Evolutionary conservation across 1,140 invertebrate genomes (phyloP), one percentile per base, ranked within the genome.

Genomic region (Caenorhabditis briggsae): DNA sequence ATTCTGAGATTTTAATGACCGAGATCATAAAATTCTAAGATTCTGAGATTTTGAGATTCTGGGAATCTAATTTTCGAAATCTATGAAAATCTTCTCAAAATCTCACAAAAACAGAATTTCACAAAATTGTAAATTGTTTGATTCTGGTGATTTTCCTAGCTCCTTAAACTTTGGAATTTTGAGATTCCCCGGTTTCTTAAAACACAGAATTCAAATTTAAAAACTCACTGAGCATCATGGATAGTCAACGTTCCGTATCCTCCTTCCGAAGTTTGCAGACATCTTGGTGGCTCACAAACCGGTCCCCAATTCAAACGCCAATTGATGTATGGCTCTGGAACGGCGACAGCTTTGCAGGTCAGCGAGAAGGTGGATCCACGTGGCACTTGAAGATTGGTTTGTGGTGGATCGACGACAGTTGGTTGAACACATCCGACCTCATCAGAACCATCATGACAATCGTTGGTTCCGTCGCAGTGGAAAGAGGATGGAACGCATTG

Each of bases 291-390:
- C n/a, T 92, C 89, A 43, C 94, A 94, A 33, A 99, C 95, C 90
- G 98, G 96, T 5, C 97, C 96, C 97, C 97, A 99, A 93, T 99
- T 99, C 2, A 97, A 94, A 82, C 97, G 95, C 97, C 97, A 99
- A 25, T 96, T 95, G 86, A 99, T 96, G 70, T 96, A 94, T 0
- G 98, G 97, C 0, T 94, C 95, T 0, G 98, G 98, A 0, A 96
- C 95, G 65, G 97, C 98, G 2, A 96, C 94, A 0, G 96, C 97
- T 41, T 86, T 86, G 91, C 98, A 99, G 7, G 94, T 95, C 25
- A 99, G 94, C 3, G 94, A 94, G 82, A 98, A 94, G 0, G 94
- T 94, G 5, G 95, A 95, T 6, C 96, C 96, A 59, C 95, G 93
- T 18, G 85, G 85, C 16, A 92, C 91, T 48, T 90, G 78, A 82